These are phyloP conservation scores for Drosophila sechellia DNA, from an alignment of 1,140 invertebrate genomes.

Conservation along the genomic window DNA sequence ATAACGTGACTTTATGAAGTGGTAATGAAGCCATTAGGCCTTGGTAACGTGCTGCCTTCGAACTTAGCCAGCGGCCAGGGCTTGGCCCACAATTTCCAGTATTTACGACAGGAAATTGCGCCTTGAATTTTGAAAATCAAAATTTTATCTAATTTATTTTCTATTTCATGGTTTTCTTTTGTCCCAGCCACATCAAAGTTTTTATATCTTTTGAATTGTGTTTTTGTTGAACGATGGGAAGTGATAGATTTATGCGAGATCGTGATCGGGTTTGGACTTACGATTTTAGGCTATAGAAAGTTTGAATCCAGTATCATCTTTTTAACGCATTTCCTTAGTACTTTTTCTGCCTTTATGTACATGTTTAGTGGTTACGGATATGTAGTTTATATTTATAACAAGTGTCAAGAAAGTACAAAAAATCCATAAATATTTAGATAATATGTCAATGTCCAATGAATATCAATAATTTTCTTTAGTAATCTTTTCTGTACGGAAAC, in stretches of 20 bases:
- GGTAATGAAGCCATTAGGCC: conserved; percentile 79
- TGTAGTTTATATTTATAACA: neutral
- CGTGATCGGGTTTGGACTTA: conserved; percentile 43
- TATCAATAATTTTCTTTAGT: neutral
- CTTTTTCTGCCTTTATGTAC: neutral
- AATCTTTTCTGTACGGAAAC: no score
- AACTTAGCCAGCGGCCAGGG: conserved; percentile 32
- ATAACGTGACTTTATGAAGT: conserved; percentile 83
- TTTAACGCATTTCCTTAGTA: conserved; percentile 5
- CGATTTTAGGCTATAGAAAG: conserved; percentile 22
- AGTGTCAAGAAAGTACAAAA: neutral
- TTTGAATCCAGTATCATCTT: conserved; percentile 2
- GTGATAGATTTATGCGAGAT: conserved; percentile 72
- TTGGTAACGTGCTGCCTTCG: conserved; percentile 38
- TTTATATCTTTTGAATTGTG: conserved; percentile 63
- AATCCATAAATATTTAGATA: neutral
- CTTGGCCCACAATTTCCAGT: conserved; percentile 72
- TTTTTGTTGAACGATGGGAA: conserved; percentile 32
- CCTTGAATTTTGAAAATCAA: conserved; percentile 67
- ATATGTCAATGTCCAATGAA: neutral
- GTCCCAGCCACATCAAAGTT: conserved; percentile 21
- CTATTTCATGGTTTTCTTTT: conserved; percentile 47
- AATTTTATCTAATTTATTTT: conserved; percentile 45
- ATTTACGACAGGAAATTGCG: conserved; percentile 81
- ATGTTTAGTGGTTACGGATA: neutral